Conservation (phyloP, 2,888 invertebrate genomes). For the Pheosia gnoma region DNA sequence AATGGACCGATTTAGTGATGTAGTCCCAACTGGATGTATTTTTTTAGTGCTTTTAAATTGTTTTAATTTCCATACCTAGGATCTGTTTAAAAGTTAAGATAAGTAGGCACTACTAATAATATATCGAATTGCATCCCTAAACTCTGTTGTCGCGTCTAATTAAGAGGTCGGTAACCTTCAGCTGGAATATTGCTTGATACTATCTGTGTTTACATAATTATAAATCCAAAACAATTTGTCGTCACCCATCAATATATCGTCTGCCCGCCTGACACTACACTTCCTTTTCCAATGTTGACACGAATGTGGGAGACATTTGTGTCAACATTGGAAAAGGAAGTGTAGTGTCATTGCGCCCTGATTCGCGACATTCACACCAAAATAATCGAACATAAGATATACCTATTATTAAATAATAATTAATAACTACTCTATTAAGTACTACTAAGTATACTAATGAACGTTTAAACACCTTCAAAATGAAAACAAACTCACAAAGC, state of each 20-base stretch:
- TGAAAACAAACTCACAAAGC: slow-evolving; percentile 2
- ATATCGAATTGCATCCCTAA: no score
- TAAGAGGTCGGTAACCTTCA: not conserved
- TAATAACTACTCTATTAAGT: not conserved
- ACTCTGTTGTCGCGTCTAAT: no score
- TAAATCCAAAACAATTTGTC: not conserved
- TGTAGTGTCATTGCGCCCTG: no score
- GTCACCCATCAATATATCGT: not conserved
- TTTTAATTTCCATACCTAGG: no score
- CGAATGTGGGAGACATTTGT: not conserved
- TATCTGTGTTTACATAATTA: slow-evolving; percentile 4
- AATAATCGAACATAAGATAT: no score
- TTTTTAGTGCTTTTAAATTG: no score
- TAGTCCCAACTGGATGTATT: no score
- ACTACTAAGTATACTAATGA: not conserved
- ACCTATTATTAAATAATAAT: not conserved
- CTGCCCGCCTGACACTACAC: no score
- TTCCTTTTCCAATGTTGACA: no score
- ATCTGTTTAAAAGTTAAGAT: no score
- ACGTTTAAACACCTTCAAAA: not conserved
- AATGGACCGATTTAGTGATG: no score
- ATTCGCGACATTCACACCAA: not conserved
- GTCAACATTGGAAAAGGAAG: slow-evolving; percentile 10
- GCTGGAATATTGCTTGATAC: not conserved
- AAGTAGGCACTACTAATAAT: no score